phyloP scores from a whole-genome alignment of 2,888 invertebrate genomes.

The Ashinkailepas kermadecensis region DNA sequence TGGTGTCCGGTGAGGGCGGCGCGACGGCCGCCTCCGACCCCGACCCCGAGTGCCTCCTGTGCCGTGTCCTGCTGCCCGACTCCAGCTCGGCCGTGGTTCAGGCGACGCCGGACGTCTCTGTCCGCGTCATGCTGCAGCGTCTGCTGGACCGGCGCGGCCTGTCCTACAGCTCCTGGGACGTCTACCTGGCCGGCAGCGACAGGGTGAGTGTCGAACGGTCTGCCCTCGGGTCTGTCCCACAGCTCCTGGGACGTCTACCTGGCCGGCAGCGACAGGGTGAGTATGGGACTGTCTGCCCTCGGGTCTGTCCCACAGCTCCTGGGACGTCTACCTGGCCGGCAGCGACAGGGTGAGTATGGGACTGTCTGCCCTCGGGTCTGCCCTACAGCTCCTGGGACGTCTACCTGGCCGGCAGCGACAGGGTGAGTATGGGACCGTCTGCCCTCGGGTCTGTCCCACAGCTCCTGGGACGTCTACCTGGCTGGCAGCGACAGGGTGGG shows the following conservation, averaged over 20 bases:
- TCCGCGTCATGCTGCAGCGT: slow-evolving; percentile 67
- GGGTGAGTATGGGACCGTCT: slow-evolving; percentile 38
- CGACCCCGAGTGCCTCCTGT: slow-evolving; percentile 47
- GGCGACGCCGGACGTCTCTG: slow-evolving; percentile 64
- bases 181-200: slow-evolving; percentile 49
- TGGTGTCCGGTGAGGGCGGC: slow-evolving; percentile 34
- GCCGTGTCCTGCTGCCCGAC: slow-evolving; percentile 80
- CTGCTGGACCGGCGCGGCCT: slow-evolving; percentile 77
- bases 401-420: slow-evolving; percentile 46
- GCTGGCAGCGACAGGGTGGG: too few species aligned
- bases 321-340: too few species aligned
- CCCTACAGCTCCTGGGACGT: slow-evolving; percentile 75
- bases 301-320: too few species aligned
- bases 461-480: too few species aligned
- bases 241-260: background rate
- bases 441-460: too few species aligned
- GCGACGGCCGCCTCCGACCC: slow-evolving; percentile 26
- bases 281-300: too few species aligned
- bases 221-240: slow-evolving; percentile 35
- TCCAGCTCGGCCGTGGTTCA: slow-evolving; percentile 87
- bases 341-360: too few species aligned
- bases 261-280: background rate
- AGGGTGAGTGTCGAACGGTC: slow-evolving; percentile 39
- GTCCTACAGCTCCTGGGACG: slow-evolving; percentile 71
- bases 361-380: slow-evolving; percentile 48